Evolutionary conservation across 2,113 vertebrate species (phyloP).

Genomic region (Nothocercus julius): DNA sequence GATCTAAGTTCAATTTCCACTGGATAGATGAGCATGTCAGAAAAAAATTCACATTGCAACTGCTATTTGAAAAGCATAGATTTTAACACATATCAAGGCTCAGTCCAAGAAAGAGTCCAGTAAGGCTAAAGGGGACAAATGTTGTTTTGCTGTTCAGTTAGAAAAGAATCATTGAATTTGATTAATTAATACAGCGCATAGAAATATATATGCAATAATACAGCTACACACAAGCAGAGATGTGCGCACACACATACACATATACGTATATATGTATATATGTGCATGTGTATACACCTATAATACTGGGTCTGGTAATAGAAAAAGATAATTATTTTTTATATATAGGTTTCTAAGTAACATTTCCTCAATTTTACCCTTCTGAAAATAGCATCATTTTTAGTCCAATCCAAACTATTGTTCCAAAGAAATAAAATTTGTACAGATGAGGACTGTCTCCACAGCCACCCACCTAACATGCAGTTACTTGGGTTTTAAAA

Average conservation of each 20-base stretch:
- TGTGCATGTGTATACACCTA: neutral
- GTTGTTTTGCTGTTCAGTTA: neutral
- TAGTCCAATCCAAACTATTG: neutral
- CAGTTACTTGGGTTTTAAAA: slow-evolving; percentile 1
- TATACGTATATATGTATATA: neutral
- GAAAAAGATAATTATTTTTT: neutral
- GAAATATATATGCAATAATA: neutral
- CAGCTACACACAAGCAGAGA: neutral
- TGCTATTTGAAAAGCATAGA: neutral
- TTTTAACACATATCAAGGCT: neutral
- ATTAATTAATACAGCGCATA: neutral
- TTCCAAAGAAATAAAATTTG: neutral
- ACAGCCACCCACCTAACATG: neutral
- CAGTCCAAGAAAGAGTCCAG: neutral
- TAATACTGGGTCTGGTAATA: neutral
- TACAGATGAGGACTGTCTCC: neutral
- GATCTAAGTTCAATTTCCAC: neutral
- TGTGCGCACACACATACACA: too few relatives aligned
- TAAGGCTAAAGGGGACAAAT: neutral
- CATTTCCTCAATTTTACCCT: neutral
- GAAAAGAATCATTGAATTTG: neutral
- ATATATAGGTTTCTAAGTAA: neutral
- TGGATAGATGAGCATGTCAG: neutral
- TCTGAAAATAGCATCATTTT: neutral
- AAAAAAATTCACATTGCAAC: neutral